Evolutionary conservation across 2,888 invertebrate species (phyloP), one percentile per base, ranked within the genome.

Genomic region (Tyria jacobaeae): DNA sequence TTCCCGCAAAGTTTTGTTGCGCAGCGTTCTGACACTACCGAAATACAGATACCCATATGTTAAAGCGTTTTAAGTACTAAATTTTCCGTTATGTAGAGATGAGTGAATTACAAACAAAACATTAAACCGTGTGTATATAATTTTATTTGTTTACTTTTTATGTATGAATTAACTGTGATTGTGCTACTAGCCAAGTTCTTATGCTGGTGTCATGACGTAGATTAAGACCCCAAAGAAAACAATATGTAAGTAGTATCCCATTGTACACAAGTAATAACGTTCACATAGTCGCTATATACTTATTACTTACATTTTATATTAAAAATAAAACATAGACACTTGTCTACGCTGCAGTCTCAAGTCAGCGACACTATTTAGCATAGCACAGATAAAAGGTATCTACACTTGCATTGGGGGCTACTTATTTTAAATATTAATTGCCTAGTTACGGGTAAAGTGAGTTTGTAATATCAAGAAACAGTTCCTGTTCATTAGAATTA

Each of bases 351-450:
- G 15, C 15, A n/a, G 34, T 60, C 31, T 50, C 17, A 52, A 41
- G 17, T 56, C 60, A 65, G n/a, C 37, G 37, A 25, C 21, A 15
- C 12, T 25, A 47, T 39, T 17, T n/a, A n/a, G n/a, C n/a, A 35
- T 17, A 15, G 21, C n/a, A n/a, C n/a, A 35, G 54, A 27, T 27
- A 21, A 35, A 6, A 44, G 14, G 52, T 53, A 34, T 61, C 41
- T 44, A 49, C 37, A 44, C 48, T 51, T 31, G 48, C 62, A 67
- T 48, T 25, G 39, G 24, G 25, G 44, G 49, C 44, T 17, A 53
- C 64, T 70, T 60, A 64, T 64, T 70, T 70, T 61, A 68, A 64
- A 64, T 68, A 54, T 54, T 70, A 68, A 73, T 57, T 62, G 53
- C 25, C 52, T 70, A 52, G 49, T 62, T 62, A 35, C 51, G 41